Evolutionary conservation across 2,888 invertebrate species (phyloP), one percentile per base, ranked within the genome.

Genomic region (Mesorhabditis sp.): DNA sequence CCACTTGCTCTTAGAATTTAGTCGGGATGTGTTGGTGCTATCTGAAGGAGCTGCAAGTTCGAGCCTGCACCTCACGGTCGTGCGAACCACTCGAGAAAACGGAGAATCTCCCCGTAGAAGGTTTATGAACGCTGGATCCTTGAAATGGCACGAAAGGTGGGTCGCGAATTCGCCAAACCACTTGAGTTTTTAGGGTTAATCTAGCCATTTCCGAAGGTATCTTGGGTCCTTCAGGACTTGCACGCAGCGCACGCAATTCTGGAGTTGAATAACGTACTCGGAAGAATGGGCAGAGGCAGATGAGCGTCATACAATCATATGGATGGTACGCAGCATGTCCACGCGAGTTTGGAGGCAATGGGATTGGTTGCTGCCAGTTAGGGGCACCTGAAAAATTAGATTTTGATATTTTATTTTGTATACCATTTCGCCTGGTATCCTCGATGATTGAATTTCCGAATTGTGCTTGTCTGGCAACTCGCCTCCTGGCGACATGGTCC

Each of bases 271-370:
- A 28, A 67, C 70, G 62, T 41, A 82, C 83, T 65, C 75, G 72
- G 76, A 84, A 85, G 75, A 83, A 84, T 5, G 84, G 84, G 67
- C 84, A 84, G 15, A 84, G 72, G 64, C 84, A 84, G 70, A 76
- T 72, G n/a, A 85, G 76, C 13, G 84, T 84, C 84, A 84, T 84
- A 72, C 84, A 84, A 72, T 84, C 84, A 71, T 83, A 84, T 41
- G 84, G 84, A 72, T 85, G 80, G 65, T 79, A 80, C 43, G 84
- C 84, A 43, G 79, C 72, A 69, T 84, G 84, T n/a, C 84, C 84
- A 45, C 84, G 75, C 44, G 82, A 76, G 69, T 81, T 79, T 4
- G 75, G 70, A 13, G 83, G 80, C 10, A 84, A 83, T n/a, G 84
- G 83, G 43, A 83, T 79, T 5, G 84, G 84, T 67, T 80, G 80